These are phyloP conservation scores for Struthio camelus DNA, from an alignment of 2,113 vertebrate genomes.

Conservation along the genomic window DNA sequence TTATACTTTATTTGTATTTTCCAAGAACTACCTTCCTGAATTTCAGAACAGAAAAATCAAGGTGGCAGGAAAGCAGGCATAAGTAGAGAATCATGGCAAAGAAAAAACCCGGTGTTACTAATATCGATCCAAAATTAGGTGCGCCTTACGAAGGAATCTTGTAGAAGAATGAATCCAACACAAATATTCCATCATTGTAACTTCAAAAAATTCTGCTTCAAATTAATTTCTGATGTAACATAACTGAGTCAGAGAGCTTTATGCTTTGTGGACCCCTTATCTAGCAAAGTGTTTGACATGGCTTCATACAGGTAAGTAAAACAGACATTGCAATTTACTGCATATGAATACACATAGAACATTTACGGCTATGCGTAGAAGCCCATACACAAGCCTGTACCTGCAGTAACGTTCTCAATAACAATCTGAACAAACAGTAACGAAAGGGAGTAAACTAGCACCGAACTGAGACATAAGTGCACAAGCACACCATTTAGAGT, in stretches of 20 bases:
- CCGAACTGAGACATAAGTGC: neutral
- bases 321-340: neutral
- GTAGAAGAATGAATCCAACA: neutral
- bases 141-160: neutral
- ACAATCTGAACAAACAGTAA: neutral
- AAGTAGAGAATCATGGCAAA: neutral
- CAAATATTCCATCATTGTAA: neutral
- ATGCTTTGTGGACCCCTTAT: neutral
- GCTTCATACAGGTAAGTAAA: neutral
- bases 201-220: neutral
- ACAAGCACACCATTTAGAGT: accelerated
- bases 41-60: neutral
- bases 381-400: neutral
- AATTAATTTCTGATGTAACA: neutral
- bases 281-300: neutral
- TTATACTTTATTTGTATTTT: neutral
- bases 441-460: neutral
- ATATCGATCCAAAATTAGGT: neutral
- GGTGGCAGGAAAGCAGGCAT: neutral
- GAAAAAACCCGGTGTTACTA: neutral
- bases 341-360: neutral
- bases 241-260: neutral
- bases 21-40: neutral
- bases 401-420: neutral
- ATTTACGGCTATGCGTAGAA: neutral